Evolutionary conservation across 2,113 vertebrate species (phyloP).

Genomic region (Morone chrysops): DNA sequence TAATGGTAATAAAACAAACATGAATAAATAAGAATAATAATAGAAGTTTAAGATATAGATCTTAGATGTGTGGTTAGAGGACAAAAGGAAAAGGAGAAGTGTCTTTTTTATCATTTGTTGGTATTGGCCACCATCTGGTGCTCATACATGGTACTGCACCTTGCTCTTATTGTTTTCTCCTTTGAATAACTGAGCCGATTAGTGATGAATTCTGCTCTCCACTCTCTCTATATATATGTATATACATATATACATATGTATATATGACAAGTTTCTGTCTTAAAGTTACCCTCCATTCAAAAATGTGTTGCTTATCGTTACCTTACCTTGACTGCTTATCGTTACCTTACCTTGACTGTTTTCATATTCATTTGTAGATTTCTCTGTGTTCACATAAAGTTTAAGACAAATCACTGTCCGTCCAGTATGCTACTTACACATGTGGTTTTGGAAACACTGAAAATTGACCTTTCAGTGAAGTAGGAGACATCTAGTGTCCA

Average conservation of each 20-base stretch:
- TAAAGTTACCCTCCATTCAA: neutral
- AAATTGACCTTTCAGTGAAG: neutral
- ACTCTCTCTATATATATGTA: too few species aligned
- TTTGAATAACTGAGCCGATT: neutral
- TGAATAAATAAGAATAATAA: neutral
- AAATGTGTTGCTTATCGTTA: too few species aligned
- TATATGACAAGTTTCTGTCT: neutral
- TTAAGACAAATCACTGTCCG: neutral
- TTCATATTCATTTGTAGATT: too few species aligned
- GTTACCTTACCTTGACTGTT: too few species aligned
- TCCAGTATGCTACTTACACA: neutral
- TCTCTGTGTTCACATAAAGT: too few species aligned
- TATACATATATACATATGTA: neutral
- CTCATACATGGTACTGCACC: neutral
- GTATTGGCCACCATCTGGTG: conserved; percentile 68
- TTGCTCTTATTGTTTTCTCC: neutral
- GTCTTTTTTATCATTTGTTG: conserved; percentile 59
- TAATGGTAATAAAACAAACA: neutral
- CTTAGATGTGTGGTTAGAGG: neutral
- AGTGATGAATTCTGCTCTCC: neutral
- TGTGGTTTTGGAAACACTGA: neutral
- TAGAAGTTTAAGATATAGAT: neutral
- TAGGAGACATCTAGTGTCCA: neutral
- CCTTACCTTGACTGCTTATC: too few species aligned
- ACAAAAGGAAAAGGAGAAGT: neutral